phyloP scores from a whole-genome alignment of 2,113 vertebrate genomes.

The Petrocephalus microphthalmus region DNA sequence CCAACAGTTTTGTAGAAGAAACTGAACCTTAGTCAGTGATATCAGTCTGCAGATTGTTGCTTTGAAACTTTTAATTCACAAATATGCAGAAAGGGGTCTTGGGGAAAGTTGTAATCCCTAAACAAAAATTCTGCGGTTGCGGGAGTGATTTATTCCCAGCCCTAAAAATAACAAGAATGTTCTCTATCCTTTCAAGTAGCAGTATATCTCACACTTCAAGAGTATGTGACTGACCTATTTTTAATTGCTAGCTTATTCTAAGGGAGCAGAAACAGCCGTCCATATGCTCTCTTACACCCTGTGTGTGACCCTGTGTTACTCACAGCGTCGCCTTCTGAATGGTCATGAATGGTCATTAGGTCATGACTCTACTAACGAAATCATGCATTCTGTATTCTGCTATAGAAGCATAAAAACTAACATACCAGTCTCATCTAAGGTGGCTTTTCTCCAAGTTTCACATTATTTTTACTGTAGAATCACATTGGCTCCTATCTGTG shows the following conservation, averaged over 20 bases:
- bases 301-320: not conserved
- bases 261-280: not conserved
- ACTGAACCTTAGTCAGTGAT: not conserved
- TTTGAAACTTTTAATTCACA: not conserved
- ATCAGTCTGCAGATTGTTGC: not conserved
- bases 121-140: not conserved
- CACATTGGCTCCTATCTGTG: not conserved
- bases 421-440: not conserved
- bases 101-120: not conserved
- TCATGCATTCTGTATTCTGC: not conserved
- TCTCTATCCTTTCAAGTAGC: not conserved
- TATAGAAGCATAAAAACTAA: not conserved
- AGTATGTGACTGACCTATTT: constrained; percentile 9
- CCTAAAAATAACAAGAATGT: not conserved
- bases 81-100: not conserved
- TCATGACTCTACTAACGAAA: not conserved
- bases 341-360: not conserved
- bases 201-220: constrained; percentile 7
- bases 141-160: not conserved
- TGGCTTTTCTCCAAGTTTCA: not conserved
- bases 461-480: not conserved
- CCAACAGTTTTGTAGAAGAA: not conserved
- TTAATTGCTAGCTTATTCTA: not conserved
- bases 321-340: not conserved
- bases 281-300: not conserved